phyloP scores from a whole-genome alignment of 2,797 vertebrate species.

The Cichlasoma orientale region DNA sequence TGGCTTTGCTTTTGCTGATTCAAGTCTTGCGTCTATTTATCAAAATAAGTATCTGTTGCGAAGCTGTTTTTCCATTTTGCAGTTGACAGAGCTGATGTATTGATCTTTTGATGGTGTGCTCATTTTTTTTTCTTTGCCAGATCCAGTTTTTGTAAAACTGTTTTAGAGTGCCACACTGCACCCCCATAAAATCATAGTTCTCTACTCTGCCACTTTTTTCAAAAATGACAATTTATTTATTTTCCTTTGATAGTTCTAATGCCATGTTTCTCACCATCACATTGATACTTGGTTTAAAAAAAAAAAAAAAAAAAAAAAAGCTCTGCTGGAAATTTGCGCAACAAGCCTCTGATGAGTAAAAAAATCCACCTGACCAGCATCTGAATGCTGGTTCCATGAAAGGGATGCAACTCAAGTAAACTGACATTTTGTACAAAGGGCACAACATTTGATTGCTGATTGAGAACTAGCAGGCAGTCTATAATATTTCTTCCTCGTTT shows the following conservation, averaged over 20 bases:
- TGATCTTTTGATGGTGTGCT: neutral
- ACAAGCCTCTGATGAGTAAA: constrained; percentile 3
- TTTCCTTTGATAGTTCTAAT: neutral
- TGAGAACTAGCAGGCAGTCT: neutral
- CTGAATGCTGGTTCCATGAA: neutral
- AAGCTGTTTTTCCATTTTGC: neutral
- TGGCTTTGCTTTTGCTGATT: neutral
- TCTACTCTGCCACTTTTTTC: neutral
- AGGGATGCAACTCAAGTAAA: neutral
- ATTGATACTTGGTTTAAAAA: neutral
- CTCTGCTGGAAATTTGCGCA: neutral
- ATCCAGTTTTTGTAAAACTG: neutral
- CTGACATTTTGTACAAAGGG: too few relatives aligned
- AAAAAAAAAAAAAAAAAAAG: neutral
- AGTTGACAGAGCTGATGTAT: neutral
- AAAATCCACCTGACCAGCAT: neutral
- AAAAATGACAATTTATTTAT: neutral
- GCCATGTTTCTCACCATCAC: neutral
- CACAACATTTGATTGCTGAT: neutral
- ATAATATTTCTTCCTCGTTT: neutral
- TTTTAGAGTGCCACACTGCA: neutral
- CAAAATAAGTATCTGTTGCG: neutral
- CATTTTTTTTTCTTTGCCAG: neutral
- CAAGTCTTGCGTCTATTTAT: neutral
- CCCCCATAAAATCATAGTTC: neutral